Evolutionary conservation across 1,140 invertebrate species (phyloP).

Genomic region (Pteromalus puparum): DNA sequence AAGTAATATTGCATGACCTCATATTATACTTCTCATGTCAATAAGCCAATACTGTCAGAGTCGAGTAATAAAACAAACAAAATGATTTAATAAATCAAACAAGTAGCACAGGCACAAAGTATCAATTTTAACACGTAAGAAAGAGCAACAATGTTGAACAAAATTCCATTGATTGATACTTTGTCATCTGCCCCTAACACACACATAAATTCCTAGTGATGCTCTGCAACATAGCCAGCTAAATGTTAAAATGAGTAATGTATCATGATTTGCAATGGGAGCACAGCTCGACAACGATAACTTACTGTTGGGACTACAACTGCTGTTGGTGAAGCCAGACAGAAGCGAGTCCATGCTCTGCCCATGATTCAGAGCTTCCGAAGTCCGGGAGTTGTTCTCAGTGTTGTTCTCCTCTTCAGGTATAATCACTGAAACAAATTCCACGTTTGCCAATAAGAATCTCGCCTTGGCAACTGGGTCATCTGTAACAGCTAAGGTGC

Average conservation of each 20-base stretch:
- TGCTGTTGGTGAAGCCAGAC: constrained; percentile 92
- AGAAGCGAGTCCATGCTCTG: constrained; percentile 93
- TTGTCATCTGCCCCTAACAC: background rate
- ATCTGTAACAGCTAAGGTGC: background rate
- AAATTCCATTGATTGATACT: background rate
- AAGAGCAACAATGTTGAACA: background rate
- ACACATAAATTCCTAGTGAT: background rate
- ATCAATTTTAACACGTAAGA: background rate
- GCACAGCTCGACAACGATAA: constrained; percentile 49
- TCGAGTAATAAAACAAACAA: background rate
- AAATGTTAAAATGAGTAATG: background rate
- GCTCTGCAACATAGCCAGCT: background rate
- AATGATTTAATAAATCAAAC: background rate
- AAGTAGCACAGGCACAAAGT: background rate
- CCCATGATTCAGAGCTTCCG: constrained; percentile 81
- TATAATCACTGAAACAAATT: constrained; percentile 81
- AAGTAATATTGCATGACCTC: background rate
- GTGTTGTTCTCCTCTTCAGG: constrained; percentile 81
- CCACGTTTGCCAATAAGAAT: constrained; percentile 39
- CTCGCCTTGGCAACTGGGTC: background rate
- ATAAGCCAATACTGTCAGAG: background rate
- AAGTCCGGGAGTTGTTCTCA: constrained; percentile 75
- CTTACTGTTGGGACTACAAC: constrained; percentile 85
- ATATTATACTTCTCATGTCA: background rate
- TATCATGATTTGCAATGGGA: constrained; percentile 16